Evolutionary conservation across 2,797 vertebrate species (phyloP), one percentile per base, ranked within the genome.

Genomic region (Mormyrops boulengeri): DNA sequence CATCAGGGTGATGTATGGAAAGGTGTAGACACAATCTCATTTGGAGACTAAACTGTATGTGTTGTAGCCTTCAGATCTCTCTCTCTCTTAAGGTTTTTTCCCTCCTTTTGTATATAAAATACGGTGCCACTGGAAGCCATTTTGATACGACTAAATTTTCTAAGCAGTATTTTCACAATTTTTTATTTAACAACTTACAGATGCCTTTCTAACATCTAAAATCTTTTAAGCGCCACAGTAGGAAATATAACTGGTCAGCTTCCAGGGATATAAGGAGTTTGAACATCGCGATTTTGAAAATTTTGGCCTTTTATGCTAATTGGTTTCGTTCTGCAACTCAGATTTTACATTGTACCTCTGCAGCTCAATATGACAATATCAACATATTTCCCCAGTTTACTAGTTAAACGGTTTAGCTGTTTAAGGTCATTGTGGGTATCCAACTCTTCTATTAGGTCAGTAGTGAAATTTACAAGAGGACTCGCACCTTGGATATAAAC

Each of bases 1-100:
- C 88, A 38, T 30, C 57, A n/a, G 14, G 38, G 47, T 38, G 30
- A 86, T 86, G 69, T 88, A 49, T 92, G 86, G 80, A 69, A 17
- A 90, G 9, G 19, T 44, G 47, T 4, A 85, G 88, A 84, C 30
- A 57, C 88, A 44, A 60, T 85, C 44, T 69, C 62, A 73, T 57
- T 73, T 26, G 44, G 66, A 73, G 22, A 73, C 22, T 41, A 89
- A 87, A 90, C 38, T 90, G 38, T 22, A 52, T 22, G 53, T 52
- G 77, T 87, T 26, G 66, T 22, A 26, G 19, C 50, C 49, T 85
- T 85, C 26, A 52, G 22, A 30, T 50, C 19, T 30, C 11, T 85
- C 19, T 17, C 41, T 38, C 34, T 69, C 30, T 73, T 1, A 38
- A 12, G 30, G 30, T 8, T 47, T 82, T 47, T 47, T 82, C 41